A percentile compares a stretch with the other conserved stretches of the same genome.
These are phyloP conservation scores for Camptogramma bilineatum DNA, from an alignment of 2,888 invertebrate species.

Conservation along the genomic window DNA sequence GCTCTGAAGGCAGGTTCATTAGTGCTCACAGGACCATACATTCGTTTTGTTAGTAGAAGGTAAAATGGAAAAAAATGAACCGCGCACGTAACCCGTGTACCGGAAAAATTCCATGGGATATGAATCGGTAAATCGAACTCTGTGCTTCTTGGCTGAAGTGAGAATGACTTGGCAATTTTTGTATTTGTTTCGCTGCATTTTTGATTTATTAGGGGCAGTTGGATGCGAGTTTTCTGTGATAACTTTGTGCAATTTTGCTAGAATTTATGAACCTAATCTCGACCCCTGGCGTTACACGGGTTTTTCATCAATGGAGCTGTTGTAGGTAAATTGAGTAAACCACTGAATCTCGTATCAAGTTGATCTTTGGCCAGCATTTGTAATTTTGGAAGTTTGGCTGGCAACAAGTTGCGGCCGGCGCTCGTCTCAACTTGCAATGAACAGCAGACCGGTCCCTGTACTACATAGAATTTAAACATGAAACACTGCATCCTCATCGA, in stretches of 20 bases:
- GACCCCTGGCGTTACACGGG: background rate
- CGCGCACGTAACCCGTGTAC: conserved; percentile 31
- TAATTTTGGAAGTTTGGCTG: conserved; percentile 37
- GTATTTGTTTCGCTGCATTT: conserved; percentile 10
- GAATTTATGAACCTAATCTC: conserved; percentile 5
- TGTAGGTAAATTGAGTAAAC: conserved; percentile 23
- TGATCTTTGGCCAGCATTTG: conserved; percentile 27
- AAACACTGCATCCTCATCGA: conserved; percentile 59
- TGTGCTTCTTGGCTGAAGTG: conserved; percentile 45
- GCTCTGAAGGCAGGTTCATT: conserved; percentile 69
- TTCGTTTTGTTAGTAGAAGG: conserved; percentile 57
- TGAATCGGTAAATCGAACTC: conserved; percentile 56
- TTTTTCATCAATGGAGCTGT: conserved; percentile 15
- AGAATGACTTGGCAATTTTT: conserved; percentile 23
- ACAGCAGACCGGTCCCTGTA: conserved; percentile 45
- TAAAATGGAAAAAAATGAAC: conserved; percentile 61
- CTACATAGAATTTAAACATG: conserved; percentile 54
- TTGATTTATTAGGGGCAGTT: conserved; percentile 21
- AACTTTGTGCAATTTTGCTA: background rate
- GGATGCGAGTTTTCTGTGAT: background rate
- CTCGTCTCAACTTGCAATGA: conserved; percentile 42
- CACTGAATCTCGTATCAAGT: conserved; percentile 23
- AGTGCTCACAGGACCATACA: conserved; percentile 63
- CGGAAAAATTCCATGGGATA: conserved; percentile 52
- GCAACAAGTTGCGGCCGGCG: conserved; percentile 43